Base-by-base conservation (phyloP, 1,140 invertebrate species). In the Andrena cerasifolii region DNA sequence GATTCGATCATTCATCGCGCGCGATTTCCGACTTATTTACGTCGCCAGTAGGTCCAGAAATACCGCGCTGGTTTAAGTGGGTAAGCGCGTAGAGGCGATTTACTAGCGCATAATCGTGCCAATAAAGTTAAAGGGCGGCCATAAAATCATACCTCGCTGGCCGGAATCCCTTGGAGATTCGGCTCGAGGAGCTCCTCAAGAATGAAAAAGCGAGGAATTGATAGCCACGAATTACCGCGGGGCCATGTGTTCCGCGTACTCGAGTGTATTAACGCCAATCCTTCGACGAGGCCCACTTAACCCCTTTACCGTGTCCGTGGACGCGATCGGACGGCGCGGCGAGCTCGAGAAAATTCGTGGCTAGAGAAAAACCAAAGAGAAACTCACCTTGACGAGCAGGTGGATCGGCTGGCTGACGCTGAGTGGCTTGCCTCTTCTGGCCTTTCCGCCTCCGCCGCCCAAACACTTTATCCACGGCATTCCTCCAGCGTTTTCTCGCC, bases 391-490 rank as follows among this genome's bases (percentile, higher is more conserved):
- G 80, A 92, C 90, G 65, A 93, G 89, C 85, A 93, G 87, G 89
- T 93, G 91, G 86, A 93, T 89, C 83, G 92, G 92, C 66, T 92
- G 91, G 86, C 92, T 93, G 89, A 93, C 91, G 80, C 89, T 92
- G 79, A 92, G 89, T 85, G 89, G 89, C 84, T 92, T 92, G 87
- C 88, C 89, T 82, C 90, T 89, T 79, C 87, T 88, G 77, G 88
- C 84, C 80, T 91, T 91, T 75, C 89, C 89, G 85, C 87, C 86
- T 68, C 87, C 86, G 71, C 92, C 90, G 65, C 91, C 90, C 82
- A 92, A 87, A 86, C 92, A 92, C 88, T 91, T 92, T 88, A 93
- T 92, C 92, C 92, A 92, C 91, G 92, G 92, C 91, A 92, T 93
- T 87, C 85, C 86, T 86, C 62, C 77, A 74, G 61, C 78, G 58